A percentile compares a stretch with the other conserved stretches of the same genome.
Evolutionary conservation across 2,888 invertebrate genomes (phyloP).

Genomic region (Idaea biselata): DNA sequence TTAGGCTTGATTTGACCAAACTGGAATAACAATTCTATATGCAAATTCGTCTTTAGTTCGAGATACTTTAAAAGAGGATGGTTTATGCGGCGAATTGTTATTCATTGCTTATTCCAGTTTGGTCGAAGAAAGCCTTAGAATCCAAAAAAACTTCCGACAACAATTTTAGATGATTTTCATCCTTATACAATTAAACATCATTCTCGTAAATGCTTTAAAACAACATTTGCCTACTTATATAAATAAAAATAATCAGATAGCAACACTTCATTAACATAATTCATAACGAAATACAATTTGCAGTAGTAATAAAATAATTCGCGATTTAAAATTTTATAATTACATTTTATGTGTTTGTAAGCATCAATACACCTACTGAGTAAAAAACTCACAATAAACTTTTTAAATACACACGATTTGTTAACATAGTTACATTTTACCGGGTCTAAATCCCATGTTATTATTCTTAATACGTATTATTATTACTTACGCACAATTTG

Average conservation of each 20-base stretch:
- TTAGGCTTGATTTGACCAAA: too few species aligned
- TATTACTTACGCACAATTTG: too few species aligned
- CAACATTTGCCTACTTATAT: constrained; percentile 52
- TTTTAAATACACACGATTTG: too few species aligned
- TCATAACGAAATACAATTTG: constrained; percentile 26
- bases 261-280: constrained; percentile 23
- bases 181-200: constrained; percentile 24
- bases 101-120: too few species aligned
- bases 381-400: background rate
- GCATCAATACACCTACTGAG: background rate
- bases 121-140: too few species aligned
- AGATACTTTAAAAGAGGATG: too few species aligned
- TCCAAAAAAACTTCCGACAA: background rate
- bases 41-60: too few species aligned
- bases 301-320: constrained; percentile 11
- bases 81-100: too few species aligned
- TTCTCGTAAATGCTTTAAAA: constrained; percentile 54
- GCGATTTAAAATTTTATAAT: constrained; percentile 4
- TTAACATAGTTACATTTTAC: too few species aligned
- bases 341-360: constrained; percentile 2
- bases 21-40: too few species aligned
- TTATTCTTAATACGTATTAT: too few species aligned
- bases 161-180: background rate
- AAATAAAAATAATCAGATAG: constrained; percentile 36
- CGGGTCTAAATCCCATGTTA: too few species aligned